These are phyloP conservation scores for Pseudococcus jackbeardsleyi DNA, from an alignment of 2,888 invertebrate genomes.

Conservation along the genomic window DNA sequence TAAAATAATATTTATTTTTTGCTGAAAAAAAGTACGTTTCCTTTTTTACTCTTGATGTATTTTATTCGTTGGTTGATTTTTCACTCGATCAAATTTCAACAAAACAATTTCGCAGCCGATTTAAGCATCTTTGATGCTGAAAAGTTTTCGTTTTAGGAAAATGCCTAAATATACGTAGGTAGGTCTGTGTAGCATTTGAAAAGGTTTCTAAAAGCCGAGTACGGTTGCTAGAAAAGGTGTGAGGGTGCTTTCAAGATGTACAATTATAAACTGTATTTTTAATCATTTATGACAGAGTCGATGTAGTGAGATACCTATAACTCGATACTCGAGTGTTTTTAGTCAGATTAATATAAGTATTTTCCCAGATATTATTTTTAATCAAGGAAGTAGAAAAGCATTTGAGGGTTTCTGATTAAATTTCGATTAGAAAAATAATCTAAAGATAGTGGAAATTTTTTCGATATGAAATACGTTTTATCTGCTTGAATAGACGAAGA, in stretches of 20 bases:
- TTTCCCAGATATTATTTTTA: not conserved
- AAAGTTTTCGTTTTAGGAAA: not conserved
- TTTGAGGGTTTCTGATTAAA: not conserved
- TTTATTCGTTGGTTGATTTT: conserved; percentile 12
- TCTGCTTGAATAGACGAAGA: not conserved
- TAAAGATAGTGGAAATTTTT: not conserved
- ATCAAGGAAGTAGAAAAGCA: not conserved
- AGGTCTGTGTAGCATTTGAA: not conserved
- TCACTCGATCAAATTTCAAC: conserved; percentile 4
- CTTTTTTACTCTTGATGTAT: not conserved
- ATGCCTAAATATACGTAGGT: not conserved
- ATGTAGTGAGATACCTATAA: not conserved
- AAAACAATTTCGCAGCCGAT: not conserved
- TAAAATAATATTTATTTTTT: not conserved
- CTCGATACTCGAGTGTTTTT: not conserved
- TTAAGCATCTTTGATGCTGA: not conserved
- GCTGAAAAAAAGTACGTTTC: not conserved
- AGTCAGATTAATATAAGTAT: not conserved
- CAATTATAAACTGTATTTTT: not conserved
- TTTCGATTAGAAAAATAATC: not conserved
- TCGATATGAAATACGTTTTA: not conserved
- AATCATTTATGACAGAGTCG: not conserved
- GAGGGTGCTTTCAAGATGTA: not conserved
- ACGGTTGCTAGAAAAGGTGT: not conserved
- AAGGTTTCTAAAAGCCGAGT: not conserved